A percentile compares a stretch with the other conserved stretches of the same genome.
These are phyloP conservation scores for Hemichromis elongatus DNA, from an alignment of 2,113 vertebrate genomes.

Conservation along the genomic window DNA sequence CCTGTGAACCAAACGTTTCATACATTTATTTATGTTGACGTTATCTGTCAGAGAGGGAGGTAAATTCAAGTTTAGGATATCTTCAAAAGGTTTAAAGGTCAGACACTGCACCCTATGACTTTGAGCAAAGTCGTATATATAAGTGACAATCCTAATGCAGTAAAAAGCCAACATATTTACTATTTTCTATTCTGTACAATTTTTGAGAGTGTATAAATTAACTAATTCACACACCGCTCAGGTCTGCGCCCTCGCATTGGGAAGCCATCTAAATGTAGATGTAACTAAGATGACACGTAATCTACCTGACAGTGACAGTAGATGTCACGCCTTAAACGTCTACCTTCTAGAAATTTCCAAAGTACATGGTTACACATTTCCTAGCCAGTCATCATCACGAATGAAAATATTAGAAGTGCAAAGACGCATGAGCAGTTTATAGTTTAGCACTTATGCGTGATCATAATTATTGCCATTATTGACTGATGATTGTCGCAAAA, in stretches of 20 bases:
- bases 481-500: neutral
- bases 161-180: neutral
- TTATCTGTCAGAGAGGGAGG: neutral
- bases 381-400: neutral
- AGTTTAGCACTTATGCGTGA: neutral
- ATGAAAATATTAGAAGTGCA: neutral
- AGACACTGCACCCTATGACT: neutral
- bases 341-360: neutral
- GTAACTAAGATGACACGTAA: neutral
- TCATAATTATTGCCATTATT: neutral
- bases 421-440: neutral
- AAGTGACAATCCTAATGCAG: fast-evolving
- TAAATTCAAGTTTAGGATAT: neutral
- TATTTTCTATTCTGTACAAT: neutral
- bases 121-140: neutral
- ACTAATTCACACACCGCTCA: neutral
- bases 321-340: neutral
- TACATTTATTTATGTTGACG: neutral
- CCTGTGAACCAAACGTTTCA: neutral
- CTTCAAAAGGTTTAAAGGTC: neutral
- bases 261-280: neutral
- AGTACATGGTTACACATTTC: neutral
- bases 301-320: neutral
- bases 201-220: neutral
- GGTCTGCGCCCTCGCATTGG: neutral